Conservation (phyloP, 2,113 vertebrate species). For the Nipponia nippon region DNA sequence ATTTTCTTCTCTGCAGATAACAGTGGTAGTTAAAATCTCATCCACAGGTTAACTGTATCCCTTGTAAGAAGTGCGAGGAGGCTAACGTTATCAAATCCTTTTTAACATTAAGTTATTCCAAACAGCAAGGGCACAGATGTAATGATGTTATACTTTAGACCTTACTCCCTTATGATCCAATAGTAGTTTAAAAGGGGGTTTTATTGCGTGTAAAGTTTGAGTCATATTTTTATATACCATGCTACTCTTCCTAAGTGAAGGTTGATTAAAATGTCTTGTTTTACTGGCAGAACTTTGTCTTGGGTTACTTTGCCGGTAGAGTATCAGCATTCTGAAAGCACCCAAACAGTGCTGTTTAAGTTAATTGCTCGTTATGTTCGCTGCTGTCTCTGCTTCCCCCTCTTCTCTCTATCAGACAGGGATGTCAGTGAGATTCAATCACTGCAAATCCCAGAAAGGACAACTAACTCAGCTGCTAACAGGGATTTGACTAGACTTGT, state of each 20-base stretch:
- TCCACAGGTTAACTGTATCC: neutral
- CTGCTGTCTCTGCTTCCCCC: neutral
- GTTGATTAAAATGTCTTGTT: neutral
- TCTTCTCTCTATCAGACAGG: neutral
- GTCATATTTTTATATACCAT: neutral
- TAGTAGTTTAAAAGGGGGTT: neutral
- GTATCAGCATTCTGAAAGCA: neutral
- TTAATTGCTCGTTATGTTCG: neutral
- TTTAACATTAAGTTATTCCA: neutral
- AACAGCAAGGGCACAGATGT: neutral
- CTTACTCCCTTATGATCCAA: neutral
- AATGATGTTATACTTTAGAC: neutral
- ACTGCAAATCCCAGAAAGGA: slow-evolving; percentile 15
- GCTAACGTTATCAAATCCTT: neutral
- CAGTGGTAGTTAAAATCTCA: neutral
- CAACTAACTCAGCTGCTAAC: neutral
- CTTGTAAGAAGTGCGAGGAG: neutral
- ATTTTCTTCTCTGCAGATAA: neutral
- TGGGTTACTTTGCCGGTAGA: neutral
- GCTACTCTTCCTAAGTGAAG: neutral
- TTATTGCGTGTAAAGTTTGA: neutral
- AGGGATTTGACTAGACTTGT: slow-evolving; percentile 13
- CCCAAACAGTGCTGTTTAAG: neutral
- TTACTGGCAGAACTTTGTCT: neutral
- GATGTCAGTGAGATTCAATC: neutral